Conservation (phyloP, 1,140 invertebrate species). For the Trachelipus rathkii region DNA sequence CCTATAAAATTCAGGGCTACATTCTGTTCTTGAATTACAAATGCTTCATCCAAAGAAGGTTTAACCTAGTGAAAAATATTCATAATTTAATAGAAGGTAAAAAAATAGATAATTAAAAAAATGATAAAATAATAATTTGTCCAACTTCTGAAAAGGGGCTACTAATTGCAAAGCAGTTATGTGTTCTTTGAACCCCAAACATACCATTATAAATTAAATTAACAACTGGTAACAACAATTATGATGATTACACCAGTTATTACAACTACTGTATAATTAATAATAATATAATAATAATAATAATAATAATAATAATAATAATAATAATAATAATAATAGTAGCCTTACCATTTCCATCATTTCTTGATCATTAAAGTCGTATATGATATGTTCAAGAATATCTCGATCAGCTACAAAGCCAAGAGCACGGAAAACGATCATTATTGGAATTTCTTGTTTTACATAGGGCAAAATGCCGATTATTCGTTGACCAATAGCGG, state of each 20-base stretch:
- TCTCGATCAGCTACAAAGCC: slow-evolving; percentile 98
- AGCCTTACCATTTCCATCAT: slow-evolving; percentile 96
- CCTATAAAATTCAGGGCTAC: slow-evolving; percentile 98
- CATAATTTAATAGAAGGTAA: too few relatives aligned
- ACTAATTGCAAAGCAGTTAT: too few relatives aligned
- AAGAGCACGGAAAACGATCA: slow-evolving; percentile 86
- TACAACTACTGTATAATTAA: too few relatives aligned
- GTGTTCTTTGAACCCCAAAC: too few relatives aligned
- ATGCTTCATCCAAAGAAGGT: slow-evolving; percentile 96
- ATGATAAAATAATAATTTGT: too few relatives aligned
- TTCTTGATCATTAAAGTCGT: slow-evolving; percentile 98
- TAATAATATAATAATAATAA: slow-evolving; percentile 12
- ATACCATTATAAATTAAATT: too few relatives aligned
- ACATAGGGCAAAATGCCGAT: slow-evolving; percentile 97
- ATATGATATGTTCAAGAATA: slow-evolving; percentile 97
- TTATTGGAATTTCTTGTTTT: slow-evolving; percentile 98
- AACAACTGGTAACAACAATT: too few relatives aligned
- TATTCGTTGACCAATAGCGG: slow-evolving; percentile 95
- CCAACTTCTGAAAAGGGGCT: too few relatives aligned
- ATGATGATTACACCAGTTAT: too few relatives aligned
- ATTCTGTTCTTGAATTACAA: slow-evolving; percentile 98
- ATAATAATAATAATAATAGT: background rate
- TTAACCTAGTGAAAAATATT: slow-evolving; percentile 59
- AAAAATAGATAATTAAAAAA: too few relatives aligned
- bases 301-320: slow-evolving; percentile 21